Evolutionary conservation across 2,888 invertebrate species (phyloP).

Genomic region (Epirrita christyi): DNA sequence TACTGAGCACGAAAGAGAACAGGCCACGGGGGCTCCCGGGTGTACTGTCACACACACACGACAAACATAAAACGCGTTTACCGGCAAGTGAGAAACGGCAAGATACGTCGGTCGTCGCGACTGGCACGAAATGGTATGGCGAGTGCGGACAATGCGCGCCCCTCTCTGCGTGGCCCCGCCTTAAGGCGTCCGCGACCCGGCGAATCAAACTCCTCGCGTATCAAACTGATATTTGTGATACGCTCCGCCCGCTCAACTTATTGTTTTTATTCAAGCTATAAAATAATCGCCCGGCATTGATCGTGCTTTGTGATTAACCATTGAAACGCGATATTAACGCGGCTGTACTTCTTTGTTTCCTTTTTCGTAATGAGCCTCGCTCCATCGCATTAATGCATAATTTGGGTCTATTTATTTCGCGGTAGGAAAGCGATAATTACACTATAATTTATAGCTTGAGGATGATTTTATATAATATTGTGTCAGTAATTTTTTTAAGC

Average conservation of each 20-base stretch:
- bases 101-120: conserved; percentile 60
- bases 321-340: conserved; percentile 53
- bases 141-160: conserved; percentile 51
- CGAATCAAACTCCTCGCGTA: conserved; percentile 79
- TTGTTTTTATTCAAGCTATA: conserved; percentile 81
- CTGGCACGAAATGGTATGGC: conserved; percentile 72
- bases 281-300: conserved; percentile 70
- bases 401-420: conserved; percentile 26
- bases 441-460: conserved; percentile 13
- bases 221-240: conserved; percentile 80
- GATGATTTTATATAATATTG: not conserved
- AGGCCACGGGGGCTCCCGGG: conserved; percentile 64
- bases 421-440: conserved; percentile 22
- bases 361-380: conserved; percentile 48
- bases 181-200: conserved; percentile 75
- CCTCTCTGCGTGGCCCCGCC: conserved; percentile 73
- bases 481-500: not conserved
- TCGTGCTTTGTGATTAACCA: conserved; percentile 58
- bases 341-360: conserved; percentile 44
- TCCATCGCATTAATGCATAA: conserved; percentile 23
- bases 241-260: conserved; percentile 75
- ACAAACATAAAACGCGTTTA: conserved; percentile 52
- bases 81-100: conserved; percentile 41
- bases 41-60: conserved; percentile 64
- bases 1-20: conserved; percentile 59